These are phyloP conservation scores for Melikaiella ostensackeni DNA, from an alignment of 2,888 invertebrate species.

Conservation along the genomic window DNA sequence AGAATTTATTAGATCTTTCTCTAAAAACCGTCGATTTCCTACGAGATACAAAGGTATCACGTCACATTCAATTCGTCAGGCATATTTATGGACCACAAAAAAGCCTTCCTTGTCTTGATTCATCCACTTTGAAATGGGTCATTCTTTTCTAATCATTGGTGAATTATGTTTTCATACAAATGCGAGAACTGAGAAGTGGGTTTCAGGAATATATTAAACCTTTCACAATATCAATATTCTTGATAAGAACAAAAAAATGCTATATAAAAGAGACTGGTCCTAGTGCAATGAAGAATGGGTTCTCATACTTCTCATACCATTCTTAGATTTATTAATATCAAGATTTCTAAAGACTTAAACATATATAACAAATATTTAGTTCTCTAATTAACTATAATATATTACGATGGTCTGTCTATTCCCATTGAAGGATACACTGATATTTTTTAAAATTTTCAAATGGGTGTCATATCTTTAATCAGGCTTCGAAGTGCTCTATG, in stretches of 20 bases:
- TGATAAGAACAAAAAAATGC: neutral
- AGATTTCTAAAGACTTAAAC: too few species aligned
- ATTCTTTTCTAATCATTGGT: constrained; percentile 7
- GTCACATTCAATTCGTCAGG: constrained; percentile 31
- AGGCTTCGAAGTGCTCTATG: too few species aligned
- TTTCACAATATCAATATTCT: neutral
- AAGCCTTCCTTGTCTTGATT: constrained; percentile 5
- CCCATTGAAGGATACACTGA: too few species aligned
- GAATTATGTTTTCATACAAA: neutral
- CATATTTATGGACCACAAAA: constrained; percentile 30
- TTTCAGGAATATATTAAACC: neutral
- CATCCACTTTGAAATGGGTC: constrained; percentile 14
- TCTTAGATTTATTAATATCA: neutral
- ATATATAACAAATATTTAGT: too few species aligned
- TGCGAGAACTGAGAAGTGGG: constrained; percentile 19
- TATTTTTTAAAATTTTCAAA: too few species aligned
- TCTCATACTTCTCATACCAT: too few species aligned
- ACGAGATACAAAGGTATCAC: neutral
- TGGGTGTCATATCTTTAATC: too few species aligned
- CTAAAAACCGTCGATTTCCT: neutral
- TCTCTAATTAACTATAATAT: too few species aligned
- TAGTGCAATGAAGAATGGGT: neutral
- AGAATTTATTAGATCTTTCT: constrained; percentile 34
- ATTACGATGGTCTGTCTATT: too few species aligned
- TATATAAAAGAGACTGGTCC: neutral